These are phyloP conservation scores for Leucophenga montana DNA, from an alignment of 2,888 invertebrate species.

Conservation along the genomic window DNA sequence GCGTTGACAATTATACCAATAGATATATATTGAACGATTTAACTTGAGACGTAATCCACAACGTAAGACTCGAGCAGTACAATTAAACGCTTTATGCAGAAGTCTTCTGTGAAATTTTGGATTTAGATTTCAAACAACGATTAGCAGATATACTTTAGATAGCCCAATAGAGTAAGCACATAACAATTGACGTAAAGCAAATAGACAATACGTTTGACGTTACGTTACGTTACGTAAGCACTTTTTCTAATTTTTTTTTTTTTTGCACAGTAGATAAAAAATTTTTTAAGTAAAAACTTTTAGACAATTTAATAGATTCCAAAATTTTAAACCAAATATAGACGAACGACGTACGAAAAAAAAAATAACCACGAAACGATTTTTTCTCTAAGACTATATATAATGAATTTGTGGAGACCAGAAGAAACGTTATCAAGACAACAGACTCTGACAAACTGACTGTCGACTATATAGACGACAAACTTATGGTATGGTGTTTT, in stretches of 20 bases:
- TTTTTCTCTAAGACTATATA: conserved; percentile 27
- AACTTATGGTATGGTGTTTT: too few species aligned
- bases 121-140: too few species aligned
- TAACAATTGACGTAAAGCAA: too few species aligned
- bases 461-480: background rate
- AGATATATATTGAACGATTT: background rate
- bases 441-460: conserved; percentile 73
- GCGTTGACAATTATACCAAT: conserved; percentile 13
- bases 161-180: too few species aligned
- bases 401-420: conserved; percentile 43
- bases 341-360: conserved; percentile 30
- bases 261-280: conserved; percentile 14
- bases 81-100: too few species aligned
- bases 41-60: conserved; percentile 3
- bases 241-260: conserved; percentile 4
- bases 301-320: conserved; percentile 53
- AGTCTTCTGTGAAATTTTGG: too few species aligned
- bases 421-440: conserved; percentile 72
- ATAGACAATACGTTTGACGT: too few species aligned
- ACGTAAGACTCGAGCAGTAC: conserved; percentile 1
- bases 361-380: conserved; percentile 32
- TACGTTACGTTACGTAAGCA: conserved; percentile 18
- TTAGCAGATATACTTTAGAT: too few species aligned
- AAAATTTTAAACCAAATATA: conserved; percentile 57
- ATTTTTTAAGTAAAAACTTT: conserved; percentile 27